These are phyloP conservation scores for Sebastes flavidus DNA, from an alignment of 2,797 vertebrate species.

Conservation along the genomic window DNA sequence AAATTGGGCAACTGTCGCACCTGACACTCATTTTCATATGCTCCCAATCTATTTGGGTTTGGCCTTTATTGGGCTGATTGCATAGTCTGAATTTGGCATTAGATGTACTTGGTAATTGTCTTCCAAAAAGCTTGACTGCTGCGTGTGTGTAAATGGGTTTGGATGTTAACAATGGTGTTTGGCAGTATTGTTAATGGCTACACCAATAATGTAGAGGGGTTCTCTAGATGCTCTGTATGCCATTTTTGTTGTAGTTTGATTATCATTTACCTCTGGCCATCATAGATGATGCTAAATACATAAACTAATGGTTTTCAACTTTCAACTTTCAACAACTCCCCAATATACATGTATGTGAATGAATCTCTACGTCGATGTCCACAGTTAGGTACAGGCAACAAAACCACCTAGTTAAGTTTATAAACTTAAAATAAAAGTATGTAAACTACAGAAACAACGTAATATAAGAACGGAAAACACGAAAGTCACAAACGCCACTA, in stretches of 20 bases:
- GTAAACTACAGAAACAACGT: too few species aligned
- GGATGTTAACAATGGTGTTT: not conserved
- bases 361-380: rapidly evolving
- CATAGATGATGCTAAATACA: not conserved
- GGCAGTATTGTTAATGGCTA: not conserved
- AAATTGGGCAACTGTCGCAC: not conserved
- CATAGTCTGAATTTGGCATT: not conserved
- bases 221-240: not conserved
- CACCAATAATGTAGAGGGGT: not conserved
- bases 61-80: not conserved
- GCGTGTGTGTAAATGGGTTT: not conserved
- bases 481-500: too few species aligned
- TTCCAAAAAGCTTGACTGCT: not conserved
- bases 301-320: not conserved
- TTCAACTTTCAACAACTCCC: not conserved
- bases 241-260: not conserved
- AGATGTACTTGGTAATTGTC: not conserved
- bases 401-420: too few species aligned
- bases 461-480: too few species aligned
- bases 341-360: not conserved
- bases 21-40: not conserved
- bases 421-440: too few species aligned
- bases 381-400: too few species aligned
- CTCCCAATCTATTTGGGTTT: not conserved
- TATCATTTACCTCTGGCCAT: not conserved